Evolutionary conservation across 2,113 vertebrate genomes (phyloP), one percentile per base, ranked within the genome.

Genomic region (Tylochromis polylepis): DNA sequence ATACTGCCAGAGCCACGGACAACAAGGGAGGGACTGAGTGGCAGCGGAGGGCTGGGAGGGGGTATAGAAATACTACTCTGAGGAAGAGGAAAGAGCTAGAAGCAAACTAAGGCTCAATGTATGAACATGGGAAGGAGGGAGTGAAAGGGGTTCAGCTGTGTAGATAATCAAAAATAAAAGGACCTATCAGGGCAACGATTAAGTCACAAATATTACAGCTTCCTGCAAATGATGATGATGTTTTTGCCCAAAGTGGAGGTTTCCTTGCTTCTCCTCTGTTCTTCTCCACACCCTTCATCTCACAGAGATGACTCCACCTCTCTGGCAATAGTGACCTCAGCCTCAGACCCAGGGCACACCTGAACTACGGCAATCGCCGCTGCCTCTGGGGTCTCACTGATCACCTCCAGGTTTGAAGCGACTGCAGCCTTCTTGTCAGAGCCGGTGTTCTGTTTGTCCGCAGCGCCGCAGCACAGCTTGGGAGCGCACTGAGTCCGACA

Each of bases 401-500:
- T 97, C 84, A 96, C 96, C 92, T 98, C 98, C 89, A 97, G 94
- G 90, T 95, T 96, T 11, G 97, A 95, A 87, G 86, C 90, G 51
- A 94, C 94, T 31, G 93, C 83, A 8, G 94, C 79, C 82, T 62
- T 95, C 84, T 81, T 94, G 56, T 97, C 97, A 31, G 78, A 11
- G 31, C 96, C 95, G 3, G 91, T 0, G 51, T 11, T 93, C 62
- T 85, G 93, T 91, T 98, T 98, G 87, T 97, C 97, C 3, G 79
- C 82, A 0, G 96, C 75, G 81, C 97, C 97, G 2, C 99, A 99
- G 90, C 99, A 99, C 57, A 98, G 97, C 94, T 99, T 99, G 89
- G 98, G 95, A 20, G 98, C 98, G 51, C 99, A 99, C 95, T 99
- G 98, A 91, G 97, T 99, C 96, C 97, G 97, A 95, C 99, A 99